Percentiles rank a stretch among this genome's conserved stretches.
phyloP scores from a whole-genome alignment of 2,888 invertebrate genomes.

The Alviniconcha strummeri region DNA sequence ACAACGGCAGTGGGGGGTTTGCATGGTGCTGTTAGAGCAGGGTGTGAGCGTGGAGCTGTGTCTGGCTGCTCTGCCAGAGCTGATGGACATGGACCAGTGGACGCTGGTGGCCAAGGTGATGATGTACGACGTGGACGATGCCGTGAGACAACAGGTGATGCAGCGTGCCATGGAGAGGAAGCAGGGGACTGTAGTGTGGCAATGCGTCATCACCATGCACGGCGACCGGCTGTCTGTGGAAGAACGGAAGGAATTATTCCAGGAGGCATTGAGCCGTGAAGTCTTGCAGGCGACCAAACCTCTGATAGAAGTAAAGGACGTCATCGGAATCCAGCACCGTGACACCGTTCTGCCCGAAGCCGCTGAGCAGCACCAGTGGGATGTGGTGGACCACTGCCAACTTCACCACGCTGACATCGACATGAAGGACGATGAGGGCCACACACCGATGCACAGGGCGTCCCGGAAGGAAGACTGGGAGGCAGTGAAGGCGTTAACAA shows the following conservation, averaged over 20 bases:
- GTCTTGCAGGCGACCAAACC: constrained; percentile 13
- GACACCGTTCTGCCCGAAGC: constrained; percentile 3
- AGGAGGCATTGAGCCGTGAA: background rate
- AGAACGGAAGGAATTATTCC: background rate
- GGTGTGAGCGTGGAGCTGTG: constrained; percentile 1
- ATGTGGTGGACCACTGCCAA: constrained; percentile 14
- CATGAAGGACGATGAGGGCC: background rate
- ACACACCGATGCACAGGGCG: background rate
- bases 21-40: background rate
- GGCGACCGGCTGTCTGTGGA: background rate
- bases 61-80: constrained; percentile 20
- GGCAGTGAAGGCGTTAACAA: background rate
- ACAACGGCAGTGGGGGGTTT: too few species aligned
- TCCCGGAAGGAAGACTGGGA: background rate
- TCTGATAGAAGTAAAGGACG: constrained; percentile 8
- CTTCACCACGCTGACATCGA: constrained; percentile 6
- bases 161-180: background rate
- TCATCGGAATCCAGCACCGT: background rate
- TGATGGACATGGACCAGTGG: constrained; percentile 26
- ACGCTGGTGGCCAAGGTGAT: constrained; percentile 22
- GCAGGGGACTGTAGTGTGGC: background rate
- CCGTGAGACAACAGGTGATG: constrained; percentile 6
- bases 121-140: constrained; percentile 4
- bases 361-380: constrained; percentile 13
- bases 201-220: background rate